Percentiles rank a stretch among this genome's conserved stretches.
phyloP scores from a whole-genome alignment of 2,113 vertebrate genomes.

The Struthidea cinerea region DNA sequence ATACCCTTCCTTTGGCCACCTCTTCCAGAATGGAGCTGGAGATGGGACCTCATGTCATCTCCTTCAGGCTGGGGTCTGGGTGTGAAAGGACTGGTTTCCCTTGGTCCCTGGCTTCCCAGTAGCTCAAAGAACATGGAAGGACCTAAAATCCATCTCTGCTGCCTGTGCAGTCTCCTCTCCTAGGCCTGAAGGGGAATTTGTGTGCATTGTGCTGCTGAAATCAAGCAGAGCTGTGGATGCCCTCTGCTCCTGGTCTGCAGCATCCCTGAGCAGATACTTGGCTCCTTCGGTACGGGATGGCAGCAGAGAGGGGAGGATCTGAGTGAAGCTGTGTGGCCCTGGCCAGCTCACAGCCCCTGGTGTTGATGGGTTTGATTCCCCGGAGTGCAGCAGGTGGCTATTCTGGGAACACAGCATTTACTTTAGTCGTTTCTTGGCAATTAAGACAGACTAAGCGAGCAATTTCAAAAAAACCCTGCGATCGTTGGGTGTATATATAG shows the following conservation, averaged over 20 bases:
- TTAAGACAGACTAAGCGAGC: neutral
- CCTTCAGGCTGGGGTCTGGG: neutral
- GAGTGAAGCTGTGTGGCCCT: neutral
- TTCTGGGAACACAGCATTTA: neutral
- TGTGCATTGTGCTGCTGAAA: neutral
- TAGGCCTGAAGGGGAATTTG: neutral
- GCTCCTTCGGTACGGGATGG: accelerated
- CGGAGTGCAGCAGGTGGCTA: neutral
- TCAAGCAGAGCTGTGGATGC: neutral
- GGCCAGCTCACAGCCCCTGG: neutral
- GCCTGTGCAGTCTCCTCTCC: neutral
- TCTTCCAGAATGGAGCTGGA: neutral
- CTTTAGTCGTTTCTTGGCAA: neutral
- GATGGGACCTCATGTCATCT: neutral
- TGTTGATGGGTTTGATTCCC: neutral
- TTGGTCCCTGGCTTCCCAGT: neutral
- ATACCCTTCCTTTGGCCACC: neutral
- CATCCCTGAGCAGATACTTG: neutral
- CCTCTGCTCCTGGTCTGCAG: neutral
- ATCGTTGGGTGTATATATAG: conserved; percentile 2
- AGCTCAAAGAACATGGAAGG: neutral
- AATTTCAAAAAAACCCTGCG: neutral
- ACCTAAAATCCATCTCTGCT: neutral
- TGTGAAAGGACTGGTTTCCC: neutral
- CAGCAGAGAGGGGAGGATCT: neutral